Base-by-base conservation (phyloP, 53 echinoderm and acorn worm species). In the Arbacia lixula region DNA sequence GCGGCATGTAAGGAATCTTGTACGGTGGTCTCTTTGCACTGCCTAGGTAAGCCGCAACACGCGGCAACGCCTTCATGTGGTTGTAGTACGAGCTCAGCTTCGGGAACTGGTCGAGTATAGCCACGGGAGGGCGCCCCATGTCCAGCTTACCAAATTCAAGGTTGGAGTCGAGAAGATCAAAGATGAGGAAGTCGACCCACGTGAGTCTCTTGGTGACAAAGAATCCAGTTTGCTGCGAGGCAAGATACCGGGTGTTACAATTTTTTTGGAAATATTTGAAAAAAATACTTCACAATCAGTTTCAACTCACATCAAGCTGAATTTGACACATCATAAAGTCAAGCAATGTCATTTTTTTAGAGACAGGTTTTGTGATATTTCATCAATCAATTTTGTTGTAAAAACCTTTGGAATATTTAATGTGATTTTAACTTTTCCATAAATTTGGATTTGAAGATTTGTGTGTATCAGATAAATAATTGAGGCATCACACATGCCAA, bases 101-200 rank as follows among this genome's bases (percentile, higher is more conserved):
- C 22, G 94, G 92, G 72, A 86, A 94, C 46, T 76, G 41, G 29
- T 90, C 87, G 9, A 98, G 81, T 53, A 98, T 73, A 51, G 72
- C 67, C 68, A 98, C 90, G 11, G 86, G 72, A 86, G 92, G 88
- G 71, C 85, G 89, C 12, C 98, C 98, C 43, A 98, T 65, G 27
- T 98, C 89, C 3, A 86, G 66, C 74, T 36, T 83, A 24, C 86
- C 92, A 74, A 98, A 91, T 74, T 98, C 98, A 3, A 94, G 42
- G 22, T 98, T 91, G 20, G 35, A 19, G 41, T 98, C 94, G 56
- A 98, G 63, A 20, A 88, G 25, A 54, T 98, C 87, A 33, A 90
- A 94, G 78, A 98, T 68, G 24, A 98, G 61, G 87, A 94, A 97
- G 51, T 98, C 98, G 24, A 98, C 94, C 98, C 98, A 98, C 12